A percentile compares a stretch with the other conserved stretches of the same genome.
Conservation (phyloP, 2,888 invertebrate genomes). For the Lutraria lutraria region DNA sequence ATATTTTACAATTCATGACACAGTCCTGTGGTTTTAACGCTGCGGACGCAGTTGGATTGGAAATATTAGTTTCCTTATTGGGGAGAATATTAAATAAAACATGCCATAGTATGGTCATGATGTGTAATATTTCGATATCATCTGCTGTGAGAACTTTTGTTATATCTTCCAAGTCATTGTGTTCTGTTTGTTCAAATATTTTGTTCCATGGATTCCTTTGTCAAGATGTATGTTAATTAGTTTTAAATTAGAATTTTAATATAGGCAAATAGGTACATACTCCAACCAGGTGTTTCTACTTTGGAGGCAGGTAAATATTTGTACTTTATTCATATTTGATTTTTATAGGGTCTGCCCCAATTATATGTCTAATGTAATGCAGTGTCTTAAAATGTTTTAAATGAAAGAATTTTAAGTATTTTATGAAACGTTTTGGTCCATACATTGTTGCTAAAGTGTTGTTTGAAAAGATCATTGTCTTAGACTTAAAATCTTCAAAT, state of each 20-base stretch:
- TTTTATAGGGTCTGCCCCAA: background rate
- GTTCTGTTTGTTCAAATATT: background rate
- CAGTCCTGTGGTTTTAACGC: background rate
- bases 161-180: background rate
- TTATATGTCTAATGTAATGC: background rate
- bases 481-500: too few relatives aligned
- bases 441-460: too few relatives aligned
- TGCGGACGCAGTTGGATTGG: background rate
- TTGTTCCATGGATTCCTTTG: background rate
- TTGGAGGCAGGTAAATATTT: slow-evolving; percentile 10
- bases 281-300: background rate
- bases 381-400: background rate
- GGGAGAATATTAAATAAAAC: background rate
- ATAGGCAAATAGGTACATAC: background rate
- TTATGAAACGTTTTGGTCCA: background rate
- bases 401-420: background rate
- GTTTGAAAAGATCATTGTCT: too few relatives aligned
- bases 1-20: background rate
- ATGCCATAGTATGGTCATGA: background rate
- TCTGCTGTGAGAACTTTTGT: background rate
- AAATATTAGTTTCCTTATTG: slow-evolving; percentile 17
- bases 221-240: slow-evolving; percentile 9
- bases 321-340: background rate
- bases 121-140: background rate
- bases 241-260: slow-evolving; percentile 11